Evolutionary conservation across 2,888 invertebrate species (phyloP), one percentile per base, ranked within the genome.

Genomic region (Metellina segmentata): DNA sequence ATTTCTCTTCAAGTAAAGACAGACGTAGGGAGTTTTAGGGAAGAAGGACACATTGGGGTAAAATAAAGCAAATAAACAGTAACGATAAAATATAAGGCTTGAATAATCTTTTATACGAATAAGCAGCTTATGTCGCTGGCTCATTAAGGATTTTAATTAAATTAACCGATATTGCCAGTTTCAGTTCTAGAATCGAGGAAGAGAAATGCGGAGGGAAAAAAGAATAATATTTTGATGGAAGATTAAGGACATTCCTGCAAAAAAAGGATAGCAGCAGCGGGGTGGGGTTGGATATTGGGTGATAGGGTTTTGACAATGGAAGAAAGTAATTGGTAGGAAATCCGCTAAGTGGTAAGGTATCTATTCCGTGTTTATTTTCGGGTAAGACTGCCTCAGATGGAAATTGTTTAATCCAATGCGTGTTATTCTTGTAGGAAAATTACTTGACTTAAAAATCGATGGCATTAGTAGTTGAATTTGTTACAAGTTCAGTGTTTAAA

Each of bases 111-210:
- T 53, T 70, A 61, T 86, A 52, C 70, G 75, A 19, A 19, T 86
- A 69, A 86, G 81, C 85, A 61, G 85, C 90, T 81, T 85, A 85
- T 85, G 90, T 49, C 34, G 70, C 61, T 51, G 49, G 85, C 85
- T 90, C 90, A 81, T 90, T 89, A 85, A 70, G 72, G n/a, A 79
- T 81, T 90, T 90, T 85, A 85, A 90, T 90, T 90, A 90, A 90
- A 85, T 85, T 81, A 90, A 85, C 74, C 49, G 81, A 79, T 71
- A 85, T 61, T 79, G 89, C 75, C 79, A 71, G 77, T 83, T 78
- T 89, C 85, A n/a, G 85, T 53, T 8, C 61, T 53, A 19, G 51
- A 74, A 75, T 53, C 48, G 53, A n/a, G n/a, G n/a, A 49, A 79
- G 69, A 71, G 8, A 19, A 69, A 69, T 77, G 85, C 7, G 85